Evolutionary conservation across 2,888 invertebrate genomes (phyloP), one percentile per base, ranked within the genome.

Genomic region (Exephanes ischioxanthus): DNA sequence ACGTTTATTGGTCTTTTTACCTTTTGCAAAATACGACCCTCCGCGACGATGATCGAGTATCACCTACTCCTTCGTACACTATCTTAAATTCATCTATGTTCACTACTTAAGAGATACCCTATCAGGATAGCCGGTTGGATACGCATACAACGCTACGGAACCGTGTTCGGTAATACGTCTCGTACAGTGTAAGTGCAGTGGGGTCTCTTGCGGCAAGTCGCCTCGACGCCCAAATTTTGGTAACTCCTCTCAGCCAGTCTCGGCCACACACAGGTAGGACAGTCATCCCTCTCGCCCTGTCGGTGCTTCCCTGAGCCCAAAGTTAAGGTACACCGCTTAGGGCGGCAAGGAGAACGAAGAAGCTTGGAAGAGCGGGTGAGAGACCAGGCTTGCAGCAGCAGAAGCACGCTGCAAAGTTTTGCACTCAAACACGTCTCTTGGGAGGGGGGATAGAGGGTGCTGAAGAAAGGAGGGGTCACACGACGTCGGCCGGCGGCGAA

Each of bases 311-410:
- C 67, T 51, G 67, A 73, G 68, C 68, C 77, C 77, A 80, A 85
- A 85, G 85, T 85, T 81, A 76, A 85, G 85, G 81, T 85, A 78
- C 78, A 85, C 81, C 85, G 85, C 85, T 85, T 85, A 78, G 73
- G 85, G 85, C 75, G 55, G 73, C 70, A 66, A 45, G 81, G 76
- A 84, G 70, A 81, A 81, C 78, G 81, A 81, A 78, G 80, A 78
- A 81, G 78, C 45, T 61, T 14, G 41, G 33, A 51, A 45, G 78
- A 55, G 68, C 22, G 70, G 33, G 70, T 37, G 41, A 41, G 71
- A 33, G 53, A 51, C 30, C 14, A 19, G 22, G 71, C 33, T 71
- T 71, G 71, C 71, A 71, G 79, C 66, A 53, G 77, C 71, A 78
- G 71, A 66, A 71, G 53, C 66, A 71, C 78, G 82, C 66, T 82